A percentile compares a stretch with the other conserved stretches of the same genome.
phyloP scores from a whole-genome alignment of 1,140 invertebrate species.

The Aricia agestis region DNA sequence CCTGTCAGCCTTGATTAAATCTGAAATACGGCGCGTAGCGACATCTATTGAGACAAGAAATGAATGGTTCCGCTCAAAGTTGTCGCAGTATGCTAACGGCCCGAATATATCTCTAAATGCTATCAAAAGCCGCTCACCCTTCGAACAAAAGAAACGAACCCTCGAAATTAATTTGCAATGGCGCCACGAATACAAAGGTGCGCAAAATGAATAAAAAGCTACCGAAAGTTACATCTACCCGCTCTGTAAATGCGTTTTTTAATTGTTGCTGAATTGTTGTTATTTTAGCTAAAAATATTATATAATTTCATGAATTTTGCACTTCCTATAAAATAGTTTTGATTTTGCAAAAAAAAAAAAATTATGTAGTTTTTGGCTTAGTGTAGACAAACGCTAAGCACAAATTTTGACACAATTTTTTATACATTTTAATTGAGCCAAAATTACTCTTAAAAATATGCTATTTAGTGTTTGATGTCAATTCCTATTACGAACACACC shows the following conservation, averaged over 20 bases:
- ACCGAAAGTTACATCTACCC: background rate
- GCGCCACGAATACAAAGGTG: constrained; percentile 56
- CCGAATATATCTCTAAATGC: constrained; percentile 47
- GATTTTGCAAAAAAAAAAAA: no score
- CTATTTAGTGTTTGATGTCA: no score
- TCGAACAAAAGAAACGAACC: constrained; percentile 55
- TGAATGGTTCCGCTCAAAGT: constrained; percentile 54
- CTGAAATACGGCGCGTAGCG: constrained; percentile 54
- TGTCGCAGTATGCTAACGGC: constrained; percentile 47
- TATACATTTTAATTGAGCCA: no score
- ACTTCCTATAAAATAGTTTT: no score
- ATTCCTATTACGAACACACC: no score
- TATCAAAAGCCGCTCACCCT: constrained; percentile 44
- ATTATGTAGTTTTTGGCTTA: no score
- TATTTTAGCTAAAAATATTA: no score
- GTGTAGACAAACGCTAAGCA: no score
- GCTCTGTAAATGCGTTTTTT: background rate
- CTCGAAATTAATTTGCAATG: constrained; percentile 58
- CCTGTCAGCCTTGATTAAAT: constrained; percentile 62
- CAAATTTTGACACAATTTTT: no score
- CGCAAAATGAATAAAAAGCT: constrained; percentile 46
- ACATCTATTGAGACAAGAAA: constrained; percentile 56
- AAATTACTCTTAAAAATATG: no score
- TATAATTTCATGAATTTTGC: no score
- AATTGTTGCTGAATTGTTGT: background rate